A percentile compares a stretch with the other conserved stretches of the same genome.
These are phyloP conservation scores for Cyanoramphus novaezelandiae DNA, from an alignment of 2,113 vertebrate genomes.

Conservation along the genomic window DNA sequence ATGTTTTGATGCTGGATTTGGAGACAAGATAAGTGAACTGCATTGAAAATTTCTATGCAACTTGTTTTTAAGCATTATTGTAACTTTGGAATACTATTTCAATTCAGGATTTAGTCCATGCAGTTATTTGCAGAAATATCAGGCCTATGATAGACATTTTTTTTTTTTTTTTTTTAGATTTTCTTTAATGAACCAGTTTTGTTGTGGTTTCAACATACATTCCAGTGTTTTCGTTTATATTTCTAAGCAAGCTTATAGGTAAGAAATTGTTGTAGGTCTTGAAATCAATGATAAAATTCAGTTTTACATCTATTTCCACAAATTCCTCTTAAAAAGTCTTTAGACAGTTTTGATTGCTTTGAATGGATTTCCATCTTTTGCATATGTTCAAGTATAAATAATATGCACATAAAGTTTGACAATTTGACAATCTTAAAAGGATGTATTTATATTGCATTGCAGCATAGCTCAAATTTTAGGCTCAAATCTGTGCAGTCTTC, in stretches of 20 bases:
- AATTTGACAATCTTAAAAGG: background rate
- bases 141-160: background rate
- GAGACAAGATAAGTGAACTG: background rate
- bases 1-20: background rate
- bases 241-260: background rate
- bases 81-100: background rate
- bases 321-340: background rate
- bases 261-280: background rate
- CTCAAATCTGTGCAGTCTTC: background rate
- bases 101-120: background rate
- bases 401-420: background rate
- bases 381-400: background rate
- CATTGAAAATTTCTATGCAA: background rate
- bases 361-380: background rate
- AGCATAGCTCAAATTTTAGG: background rate
- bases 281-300: background rate
- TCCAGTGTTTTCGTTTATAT: background rate
- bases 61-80: background rate
- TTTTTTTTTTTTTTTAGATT: background rate
- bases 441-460: background rate
- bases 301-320: background rate
- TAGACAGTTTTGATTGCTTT: background rate
- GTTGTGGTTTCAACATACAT: background rate
- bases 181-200: background rate
- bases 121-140: background rate